phyloP scores from a whole-genome alignment of 2,113 vertebrate species.

The Cochlearius cochlearius region DNA sequence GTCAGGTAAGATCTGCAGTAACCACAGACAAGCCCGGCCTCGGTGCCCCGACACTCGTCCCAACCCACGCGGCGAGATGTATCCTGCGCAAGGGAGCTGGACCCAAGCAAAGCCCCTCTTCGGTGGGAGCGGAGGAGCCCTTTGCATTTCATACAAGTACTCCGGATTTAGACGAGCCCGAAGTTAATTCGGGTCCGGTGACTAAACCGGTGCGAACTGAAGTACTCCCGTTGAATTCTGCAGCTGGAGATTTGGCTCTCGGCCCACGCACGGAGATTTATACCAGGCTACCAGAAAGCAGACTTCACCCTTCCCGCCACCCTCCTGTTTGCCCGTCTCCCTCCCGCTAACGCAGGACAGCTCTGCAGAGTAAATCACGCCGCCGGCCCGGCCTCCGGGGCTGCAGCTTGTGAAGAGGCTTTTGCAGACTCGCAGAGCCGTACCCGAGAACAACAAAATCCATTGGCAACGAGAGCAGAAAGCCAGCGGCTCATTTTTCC shows the following conservation, averaged over 20 bases:
- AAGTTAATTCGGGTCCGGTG: not conserved
- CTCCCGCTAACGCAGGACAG: not conserved
- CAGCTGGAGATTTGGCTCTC: not conserved
- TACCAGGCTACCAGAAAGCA: not conserved
- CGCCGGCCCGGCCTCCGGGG: not conserved
- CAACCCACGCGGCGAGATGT: fast-evolving
- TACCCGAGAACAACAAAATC: not conserved
- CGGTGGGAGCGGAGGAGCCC: fast-evolving
- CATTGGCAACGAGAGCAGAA: not conserved
- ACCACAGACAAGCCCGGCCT: fast-evolving
- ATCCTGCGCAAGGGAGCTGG: not conserved
- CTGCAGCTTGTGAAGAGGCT: not conserved
- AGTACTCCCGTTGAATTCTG: fast-evolving
- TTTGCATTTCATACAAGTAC: fast-evolving
- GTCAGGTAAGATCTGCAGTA: fast-evolving
- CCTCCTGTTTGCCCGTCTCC: not conserved
- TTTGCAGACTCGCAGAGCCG: not conserved
- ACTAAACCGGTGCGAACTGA: fast-evolving
- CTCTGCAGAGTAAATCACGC: not conserved
- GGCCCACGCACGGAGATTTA: fast-evolving
- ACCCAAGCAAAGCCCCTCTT: not conserved
- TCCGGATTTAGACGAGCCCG: not conserved
- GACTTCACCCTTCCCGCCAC: not conserved
- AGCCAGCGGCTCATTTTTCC: constrained; percentile 57
- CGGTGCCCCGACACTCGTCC: fast-evolving